Evolutionary conservation across 2,888 invertebrate species (phyloP), one percentile per base, ranked within the genome.

Genomic region (Rhagium mordax): DNA sequence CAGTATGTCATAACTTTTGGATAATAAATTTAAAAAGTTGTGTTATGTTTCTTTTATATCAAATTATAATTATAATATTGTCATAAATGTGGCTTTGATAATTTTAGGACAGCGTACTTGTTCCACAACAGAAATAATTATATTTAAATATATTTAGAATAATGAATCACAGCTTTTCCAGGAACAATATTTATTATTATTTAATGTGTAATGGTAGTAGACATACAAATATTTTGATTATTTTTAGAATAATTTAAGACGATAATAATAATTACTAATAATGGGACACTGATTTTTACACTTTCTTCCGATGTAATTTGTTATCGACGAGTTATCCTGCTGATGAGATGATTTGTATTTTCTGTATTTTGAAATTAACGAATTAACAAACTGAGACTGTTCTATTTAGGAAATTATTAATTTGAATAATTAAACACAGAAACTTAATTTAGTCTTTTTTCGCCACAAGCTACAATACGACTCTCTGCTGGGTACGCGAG

Each of bases 1-100:
- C 70, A 53, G 53, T 59, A 68, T 70, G 61, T 72, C 55, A 67
- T 67, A 67, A 67, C 67, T 55, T 33, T 41, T 20, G 57, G 57
- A 57, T 67, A 67, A 67, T 67, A 67, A 57, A 57, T 13, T 67
- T 65, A 65, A 53, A 65, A 55, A 67, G 47, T 67, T 67, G 57
- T 57, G 41, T 67, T 47, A 33, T 24, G 33, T 55, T 67, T 8
- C 13, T 33, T 64, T 49, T 67, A 55, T 67, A 57, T 29, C 59
- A 60, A 29, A 65, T 33, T 65, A 57, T 67, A 57, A 57, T 57
- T 67, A 41, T 21, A 51, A 41, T 41, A 21, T 15, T 29, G 24
- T 67, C 24, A 41, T 29, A 67, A 41, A 57, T 51, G 16, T 21
- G 15, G 15, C 24, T 21, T 20, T 20, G 53, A 53, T 65, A 53